Conservation (phyloP, 2,797 vertebrate species). For the Poeciliopsis presidionis region DNA sequence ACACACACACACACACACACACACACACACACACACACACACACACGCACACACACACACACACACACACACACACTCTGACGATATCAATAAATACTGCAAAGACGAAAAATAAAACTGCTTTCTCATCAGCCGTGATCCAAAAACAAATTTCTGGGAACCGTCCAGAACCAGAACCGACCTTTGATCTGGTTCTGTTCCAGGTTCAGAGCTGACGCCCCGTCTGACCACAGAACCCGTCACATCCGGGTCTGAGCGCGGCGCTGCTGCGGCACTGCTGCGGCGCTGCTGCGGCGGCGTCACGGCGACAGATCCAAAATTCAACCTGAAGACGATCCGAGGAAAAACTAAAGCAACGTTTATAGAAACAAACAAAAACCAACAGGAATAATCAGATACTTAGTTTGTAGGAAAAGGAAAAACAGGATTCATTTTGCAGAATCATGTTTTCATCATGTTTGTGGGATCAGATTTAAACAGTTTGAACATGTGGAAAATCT, state of each 20-base stretch:
- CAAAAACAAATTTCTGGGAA: background rate
- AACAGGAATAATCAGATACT: too few species aligned
- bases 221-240: background rate
- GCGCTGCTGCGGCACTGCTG: too few species aligned
- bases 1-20: slow-evolving; percentile 39
- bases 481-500: too few species aligned
- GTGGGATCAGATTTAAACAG: too few species aligned
- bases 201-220: background rate
- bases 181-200: background rate
- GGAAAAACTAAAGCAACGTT: too few species aligned
- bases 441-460: too few species aligned
- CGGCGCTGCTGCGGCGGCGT: fast-evolving
- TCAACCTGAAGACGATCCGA: too few species aligned
- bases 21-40: too few species aligned
- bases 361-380: too few species aligned
- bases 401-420: too few species aligned
- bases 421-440: too few species aligned
- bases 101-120: slow-evolving; percentile 36
- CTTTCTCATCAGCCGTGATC: background rate
- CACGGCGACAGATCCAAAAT: background rate
- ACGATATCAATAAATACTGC: slow-evolving; percentile 54
- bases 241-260: background rate
- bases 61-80: background rate
- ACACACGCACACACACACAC: too few species aligned
- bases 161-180: background rate